A percentile compares a stretch with the other conserved stretches of the same genome.
Evolutionary conservation across 2,888 invertebrate species (phyloP).

Genomic region (Phymatocera aterrima): DNA sequence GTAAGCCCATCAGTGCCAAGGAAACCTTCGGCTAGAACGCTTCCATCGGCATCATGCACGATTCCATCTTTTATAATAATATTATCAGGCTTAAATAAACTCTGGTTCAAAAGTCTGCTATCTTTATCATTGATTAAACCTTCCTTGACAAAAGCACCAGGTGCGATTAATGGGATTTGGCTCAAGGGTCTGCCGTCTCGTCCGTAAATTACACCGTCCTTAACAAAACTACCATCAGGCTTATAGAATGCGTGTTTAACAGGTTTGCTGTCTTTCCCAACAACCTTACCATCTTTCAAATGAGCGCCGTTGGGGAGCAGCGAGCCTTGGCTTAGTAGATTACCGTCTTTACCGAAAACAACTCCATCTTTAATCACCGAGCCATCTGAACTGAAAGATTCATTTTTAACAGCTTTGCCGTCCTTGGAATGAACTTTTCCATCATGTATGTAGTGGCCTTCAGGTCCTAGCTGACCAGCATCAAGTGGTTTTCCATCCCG

Average conservation of each 20-base stretch:
- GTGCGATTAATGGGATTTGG: constrained; percentile 67
- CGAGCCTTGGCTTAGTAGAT: constrained; percentile 68
- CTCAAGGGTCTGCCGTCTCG: constrained; percentile 65
- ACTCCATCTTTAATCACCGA: constrained; percentile 68
- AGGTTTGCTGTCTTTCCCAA: constrained; percentile 68
- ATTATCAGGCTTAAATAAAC: constrained; percentile 67
- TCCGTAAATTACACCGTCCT: constrained; percentile 67
- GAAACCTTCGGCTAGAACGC: constrained; percentile 59
- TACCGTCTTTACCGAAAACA: constrained; percentile 67
- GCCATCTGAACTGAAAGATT: constrained; percentile 69
- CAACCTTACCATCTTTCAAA: constrained; percentile 68
- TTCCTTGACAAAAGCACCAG: constrained; percentile 66
- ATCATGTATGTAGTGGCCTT: constrained; percentile 65
- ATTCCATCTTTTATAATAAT: constrained; percentile 66
- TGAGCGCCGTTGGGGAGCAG: constrained; percentile 67
- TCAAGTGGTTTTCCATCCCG: constrained; percentile 64
- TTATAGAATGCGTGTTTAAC: constrained; percentile 69
- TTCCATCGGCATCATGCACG: constrained; percentile 60
- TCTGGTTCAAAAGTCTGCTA: constrained; percentile 64
- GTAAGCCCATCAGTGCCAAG: constrained; percentile 65
- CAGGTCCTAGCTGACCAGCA: constrained; percentile 66
- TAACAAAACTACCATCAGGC: constrained; percentile 69
- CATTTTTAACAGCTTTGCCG: constrained; percentile 68
- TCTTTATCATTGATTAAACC: constrained; percentile 64
- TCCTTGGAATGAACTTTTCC: constrained; percentile 69